Base-by-base conservation (phyloP, 2,888 invertebrate species). In the Chelonus formosanus region DNA sequence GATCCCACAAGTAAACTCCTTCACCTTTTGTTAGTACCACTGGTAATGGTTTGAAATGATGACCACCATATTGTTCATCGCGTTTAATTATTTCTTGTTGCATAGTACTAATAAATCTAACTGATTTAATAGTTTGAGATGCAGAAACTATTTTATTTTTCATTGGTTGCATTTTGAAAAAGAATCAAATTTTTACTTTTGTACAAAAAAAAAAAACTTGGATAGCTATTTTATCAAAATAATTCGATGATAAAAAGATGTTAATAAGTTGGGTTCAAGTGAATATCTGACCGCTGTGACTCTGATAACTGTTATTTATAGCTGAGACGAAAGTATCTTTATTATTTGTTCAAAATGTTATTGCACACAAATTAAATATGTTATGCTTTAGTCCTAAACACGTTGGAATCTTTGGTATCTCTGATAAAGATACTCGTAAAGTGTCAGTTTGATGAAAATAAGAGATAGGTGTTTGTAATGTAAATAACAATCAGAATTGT, bases 1-100 rank as follows among this genome's bases (percentile, higher is more conserved):
- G 89, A 79, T 95, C 94, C 93, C 93, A 95, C 10, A 94, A 87
- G 77, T 87, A 88, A 31, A 90, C 89, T 70, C 93, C 93, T 84
- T 91, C 84, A 63, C 88, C 92, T 70, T 84, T 86, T 47, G 84
- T 78, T 2, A 93, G 79, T 0, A 90, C 92, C 0, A 91, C 91
- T 3, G 92, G 92, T 8, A 92, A 73, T 0, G 91, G 91, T 73
- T 89, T 89, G 77, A 92, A 93, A 79, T 92, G 92, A 76, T 89
- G 89, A 0, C 91, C 91, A 0, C 91, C 90, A 78, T 86, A 90
- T 73, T 87, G 87, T 40, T 86, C 84, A 75, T 92, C 92, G 8
- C 88, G 84, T 5, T 87, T 85, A 67, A 90, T 84, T 5, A 84
- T 67, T 55, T 82, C 76, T 7, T 75, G 76, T 45, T 67, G 67